Base-by-base conservation (phyloP, 2,797 vertebrate species). In the Chromis chromis region DNA sequence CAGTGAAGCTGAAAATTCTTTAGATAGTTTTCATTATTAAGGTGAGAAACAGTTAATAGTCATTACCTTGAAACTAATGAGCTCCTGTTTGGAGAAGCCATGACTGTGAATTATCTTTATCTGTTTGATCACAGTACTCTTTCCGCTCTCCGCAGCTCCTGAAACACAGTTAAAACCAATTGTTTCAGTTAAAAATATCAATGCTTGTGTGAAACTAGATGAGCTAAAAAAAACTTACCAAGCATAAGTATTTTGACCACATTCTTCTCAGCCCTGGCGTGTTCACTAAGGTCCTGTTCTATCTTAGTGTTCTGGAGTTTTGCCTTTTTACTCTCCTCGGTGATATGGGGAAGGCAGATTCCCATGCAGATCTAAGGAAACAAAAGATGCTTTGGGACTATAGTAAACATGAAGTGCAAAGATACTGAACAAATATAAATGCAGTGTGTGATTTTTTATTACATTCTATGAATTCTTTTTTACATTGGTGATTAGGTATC, bases 41-140 rank as follows among this genome's bases (percentile, higher is more conserved):
- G 14, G 14, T 14, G 40, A 42, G 40, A 42, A 16, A 6, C 4
- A 42, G 2, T 9, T 31, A 8, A 7, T 31, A 42, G 13, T 42
- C 13, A 22, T 0, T 78, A 95, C 95, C 94, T 95, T 95, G 40
- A 95, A 95, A 76, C 71, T 93, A 60, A 85, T 3, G 56, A 94
- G 92, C 52, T 95, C 94, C 61, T 92, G 87, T 70, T 84, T 91
- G 77, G 89, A 92, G 84, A 95, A 95, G 42, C 95, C 94, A 4
- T 83, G 77, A 57, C 91, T 93, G 81, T 95, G 87, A 66, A 95
- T 94, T 1, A 95, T 93, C 87, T 94, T 95, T 7, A 95, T 94
- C 88, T 95, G 95, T 76, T 92, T 95, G 33, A 95, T 87, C 40
- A 95, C 63, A 0, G 95, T 95, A 65, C 94, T 95, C 80, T 95